Conservation (phyloP, 1,140 invertebrate genomes). For the Aplysia californica region DNA sequence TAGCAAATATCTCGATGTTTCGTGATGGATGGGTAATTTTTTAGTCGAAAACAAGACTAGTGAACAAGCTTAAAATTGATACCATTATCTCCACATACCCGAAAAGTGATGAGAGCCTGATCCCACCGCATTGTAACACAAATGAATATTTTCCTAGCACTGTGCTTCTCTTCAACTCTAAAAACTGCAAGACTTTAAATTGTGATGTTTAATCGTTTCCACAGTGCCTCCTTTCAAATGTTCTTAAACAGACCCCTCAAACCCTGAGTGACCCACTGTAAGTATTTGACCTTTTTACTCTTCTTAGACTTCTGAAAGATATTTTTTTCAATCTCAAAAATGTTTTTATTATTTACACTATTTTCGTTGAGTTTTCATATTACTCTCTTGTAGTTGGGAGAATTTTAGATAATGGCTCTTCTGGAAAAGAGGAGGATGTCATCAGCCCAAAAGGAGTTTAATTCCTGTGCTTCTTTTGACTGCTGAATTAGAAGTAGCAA, state of each 20-base stretch:
- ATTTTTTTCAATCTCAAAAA: too few species aligned
- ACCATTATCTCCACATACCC: neutral
- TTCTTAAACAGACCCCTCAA: slow-evolving; percentile 76
- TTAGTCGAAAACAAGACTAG: too few species aligned
- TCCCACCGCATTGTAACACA: too few species aligned
- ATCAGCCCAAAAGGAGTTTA: too few species aligned
- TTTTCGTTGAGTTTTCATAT: neutral
- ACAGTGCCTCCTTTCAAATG: slow-evolving; percentile 77
- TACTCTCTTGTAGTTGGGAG: neutral
- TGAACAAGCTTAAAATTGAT: neutral
- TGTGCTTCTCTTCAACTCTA: slow-evolving; percentile 1
- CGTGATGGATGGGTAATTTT: too few species aligned
- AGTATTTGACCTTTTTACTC: slow-evolving; percentile 45
- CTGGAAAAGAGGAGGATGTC: too few species aligned
- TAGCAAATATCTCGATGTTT: too few species aligned
- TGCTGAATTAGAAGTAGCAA: too few species aligned
- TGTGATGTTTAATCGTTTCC: slow-evolving; percentile 24
- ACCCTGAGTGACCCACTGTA: slow-evolving; percentile 74
- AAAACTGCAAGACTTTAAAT: neutral
- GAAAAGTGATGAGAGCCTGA: neutral
- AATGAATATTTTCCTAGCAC: too few species aligned
- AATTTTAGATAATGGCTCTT: too few species aligned
- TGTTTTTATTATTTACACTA: neutral
- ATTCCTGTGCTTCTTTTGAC: neutral
- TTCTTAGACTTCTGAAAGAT: neutral